Conservation (phyloP, 53 echinoderm and acorn worm genomes). For the Hippasteria phrygiana region DNA sequence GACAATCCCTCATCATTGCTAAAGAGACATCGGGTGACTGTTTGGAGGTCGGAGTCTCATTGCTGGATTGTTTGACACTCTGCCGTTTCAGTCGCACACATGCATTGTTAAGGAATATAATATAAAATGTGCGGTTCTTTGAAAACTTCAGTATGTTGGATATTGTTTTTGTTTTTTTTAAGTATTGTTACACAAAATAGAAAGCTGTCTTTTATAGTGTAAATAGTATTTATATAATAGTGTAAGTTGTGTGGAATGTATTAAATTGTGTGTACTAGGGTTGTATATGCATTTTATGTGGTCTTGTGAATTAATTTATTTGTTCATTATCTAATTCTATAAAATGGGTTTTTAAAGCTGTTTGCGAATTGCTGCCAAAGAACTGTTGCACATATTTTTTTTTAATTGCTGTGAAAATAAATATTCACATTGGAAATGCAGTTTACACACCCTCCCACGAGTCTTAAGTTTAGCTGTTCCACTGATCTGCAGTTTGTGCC, state of each 20-base stretch:
- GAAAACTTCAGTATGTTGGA: no score
- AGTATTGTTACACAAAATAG: no score
- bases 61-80: background rate
- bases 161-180: no score
- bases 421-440: background rate
- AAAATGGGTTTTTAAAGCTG: no score
- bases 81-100: constrained; percentile 29
- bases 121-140: background rate
- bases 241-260: background rate
- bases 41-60: background rate
- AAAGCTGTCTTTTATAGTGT: no score
- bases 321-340: no score
- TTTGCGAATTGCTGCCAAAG: no score
- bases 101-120: background rate
- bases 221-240: no score
- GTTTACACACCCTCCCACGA: constrained; percentile 9
- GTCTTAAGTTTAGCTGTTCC: constrained; percentile 24
- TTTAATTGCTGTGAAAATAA: background rate
- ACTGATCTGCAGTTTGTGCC: constrained; percentile 18
- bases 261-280: no score
- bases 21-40: constrained; percentile 14
- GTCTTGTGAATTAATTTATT: no score
- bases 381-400: no score
- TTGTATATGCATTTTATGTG: no score
- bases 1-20: constrained; percentile 65